phyloP scores from a whole-genome alignment of 2,113 vertebrate genomes.

The Aix galericulata region DNA sequence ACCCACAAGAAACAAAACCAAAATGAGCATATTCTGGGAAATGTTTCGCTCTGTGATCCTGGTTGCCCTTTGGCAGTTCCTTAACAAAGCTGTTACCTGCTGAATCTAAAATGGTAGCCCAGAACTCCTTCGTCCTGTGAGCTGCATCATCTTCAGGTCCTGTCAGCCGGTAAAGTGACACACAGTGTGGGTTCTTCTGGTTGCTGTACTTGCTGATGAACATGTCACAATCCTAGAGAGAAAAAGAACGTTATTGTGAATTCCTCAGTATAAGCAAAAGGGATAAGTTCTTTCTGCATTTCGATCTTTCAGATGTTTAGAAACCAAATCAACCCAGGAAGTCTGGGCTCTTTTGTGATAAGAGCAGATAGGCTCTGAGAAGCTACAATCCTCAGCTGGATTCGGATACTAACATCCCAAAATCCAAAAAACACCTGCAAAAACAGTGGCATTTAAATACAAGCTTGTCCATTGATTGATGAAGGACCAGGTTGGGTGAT shows the following conservation, averaged over 20 bases:
- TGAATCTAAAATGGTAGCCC: conserved; percentile 84
- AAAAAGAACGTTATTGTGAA: neutral
- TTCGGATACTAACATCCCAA: neutral
- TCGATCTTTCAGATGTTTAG: neutral
- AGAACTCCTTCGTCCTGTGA: conserved; percentile 80
- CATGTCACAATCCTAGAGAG: conserved; percentile 81
- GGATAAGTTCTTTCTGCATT: neutral
- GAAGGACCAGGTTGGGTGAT: neutral
- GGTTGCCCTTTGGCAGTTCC: neutral
- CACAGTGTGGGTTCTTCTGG: conserved; percentile 82
- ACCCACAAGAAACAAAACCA: neutral
- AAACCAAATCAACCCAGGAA: neutral
- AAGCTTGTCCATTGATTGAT: neutral
- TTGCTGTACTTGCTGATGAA: conserved; percentile 86
- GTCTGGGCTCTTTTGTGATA: neutral
- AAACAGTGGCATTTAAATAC: neutral
- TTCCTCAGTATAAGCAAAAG: neutral
- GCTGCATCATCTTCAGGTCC: conserved; percentile 72
- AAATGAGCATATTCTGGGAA: neutral
- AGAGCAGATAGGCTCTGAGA: neutral
- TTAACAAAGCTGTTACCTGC: conserved; percentile 70
- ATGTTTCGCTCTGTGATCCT: neutral
- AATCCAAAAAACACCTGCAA: neutral
- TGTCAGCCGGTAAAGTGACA: conserved; percentile 81
- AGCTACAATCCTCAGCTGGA: neutral